Evolutionary conservation across 1,140 invertebrate genomes (phyloP), one percentile per base, ranked within the genome.

Genomic region (Tetramorium alpestre): DNA sequence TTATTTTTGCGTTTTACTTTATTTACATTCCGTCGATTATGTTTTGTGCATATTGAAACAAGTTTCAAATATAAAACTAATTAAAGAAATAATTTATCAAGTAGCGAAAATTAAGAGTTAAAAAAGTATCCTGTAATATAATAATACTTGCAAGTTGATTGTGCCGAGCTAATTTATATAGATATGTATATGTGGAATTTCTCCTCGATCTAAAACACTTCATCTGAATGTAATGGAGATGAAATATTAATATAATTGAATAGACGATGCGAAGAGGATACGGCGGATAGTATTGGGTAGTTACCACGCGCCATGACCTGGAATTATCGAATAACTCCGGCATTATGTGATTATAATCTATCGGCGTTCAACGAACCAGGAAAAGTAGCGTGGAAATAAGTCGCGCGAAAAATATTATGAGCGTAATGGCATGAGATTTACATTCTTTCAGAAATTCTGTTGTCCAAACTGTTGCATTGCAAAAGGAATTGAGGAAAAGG

Each of bases 281-380:
- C 47, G 58, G 54, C 16, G 70, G 10, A 22, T 38, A 11, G 8
- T 7, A 54, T 82, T 69, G 25, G 56, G 3, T 78, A 58, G 72
- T 72, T 85, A 67, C 4, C n/a, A 10, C 64, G 60, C 22, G n/a
- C 25, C 38, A 41, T 81, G 76, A 86, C 87, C 88, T 76, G 88
- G 67, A 89, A 88, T 80, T 65, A 80, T 78, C 41, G 65, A 80
- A 67, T 41, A 77, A 38, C 44, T 75, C 1, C 38, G 18, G 28
- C 25, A 41, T 58, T 65, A 87, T 33, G 22, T 67, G 58, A 87
- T 87, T 8, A 44, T 65, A 54, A 28, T 47, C 16, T 8, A 64
- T 7, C 13, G 44, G 13, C 18, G 41, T 47, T 54, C 22, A 54
- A 82, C 22, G 44, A 88, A 75, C 22, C 56, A 33, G 0, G 4